Conservation (phyloP, 1,140 invertebrate species). For the Sarcophaga bullata region DNA sequence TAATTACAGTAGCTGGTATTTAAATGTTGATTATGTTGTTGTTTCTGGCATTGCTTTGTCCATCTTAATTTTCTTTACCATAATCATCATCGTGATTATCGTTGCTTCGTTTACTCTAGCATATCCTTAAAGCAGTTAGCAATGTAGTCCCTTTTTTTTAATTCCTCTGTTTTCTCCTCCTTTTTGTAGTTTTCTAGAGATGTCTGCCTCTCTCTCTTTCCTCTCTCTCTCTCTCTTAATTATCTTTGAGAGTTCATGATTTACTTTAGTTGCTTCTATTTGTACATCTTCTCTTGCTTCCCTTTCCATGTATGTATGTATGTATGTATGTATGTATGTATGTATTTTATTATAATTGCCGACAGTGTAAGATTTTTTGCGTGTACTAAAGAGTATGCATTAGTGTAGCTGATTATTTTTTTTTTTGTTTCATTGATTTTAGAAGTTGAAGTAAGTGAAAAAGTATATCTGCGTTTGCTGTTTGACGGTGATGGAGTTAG, state of each 20-base stretch:
- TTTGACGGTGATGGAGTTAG: neutral
- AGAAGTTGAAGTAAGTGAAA: neutral
- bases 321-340: no score
- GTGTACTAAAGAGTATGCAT: neutral
- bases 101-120: neutral
- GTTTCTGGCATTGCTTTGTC: neutral
- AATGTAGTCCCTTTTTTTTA: neutral
- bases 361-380: neutral
- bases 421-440: neutral
- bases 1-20: conserved; percentile 14
- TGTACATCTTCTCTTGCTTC: no score
- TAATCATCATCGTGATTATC: neutral
- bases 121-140: neutral
- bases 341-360: neutral
- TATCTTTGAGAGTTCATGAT: no score
- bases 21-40: neutral
- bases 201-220: no score
- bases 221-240: no score
- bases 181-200: no score
- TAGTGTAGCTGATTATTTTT: neutral
- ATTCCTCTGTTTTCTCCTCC: no score
- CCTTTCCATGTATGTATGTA: no score
- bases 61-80: neutral
- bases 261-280: no score
- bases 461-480: neutral